These are phyloP conservation scores for Xenotilapia leptura DNA, from an alignment of 2,113 vertebrate species.

Conservation along the genomic window DNA sequence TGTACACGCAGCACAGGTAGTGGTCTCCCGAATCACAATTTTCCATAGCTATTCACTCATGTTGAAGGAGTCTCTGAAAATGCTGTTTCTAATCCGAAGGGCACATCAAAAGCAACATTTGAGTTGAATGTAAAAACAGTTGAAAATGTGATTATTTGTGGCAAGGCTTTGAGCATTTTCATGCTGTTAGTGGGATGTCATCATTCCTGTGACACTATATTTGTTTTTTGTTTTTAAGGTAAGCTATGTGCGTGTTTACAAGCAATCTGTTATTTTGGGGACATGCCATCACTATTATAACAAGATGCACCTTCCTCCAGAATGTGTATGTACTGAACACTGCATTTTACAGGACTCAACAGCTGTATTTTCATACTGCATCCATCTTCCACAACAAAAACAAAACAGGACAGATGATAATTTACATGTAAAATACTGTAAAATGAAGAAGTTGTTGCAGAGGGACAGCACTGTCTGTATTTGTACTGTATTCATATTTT, in stretches of 20 bases:
- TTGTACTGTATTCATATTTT: conserved; percentile 31
- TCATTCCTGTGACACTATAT: conserved; percentile 40
- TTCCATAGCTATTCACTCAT: conserved; percentile 37
- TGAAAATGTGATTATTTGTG: conserved; percentile 41
- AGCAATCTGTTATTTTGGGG: conserved; percentile 38
- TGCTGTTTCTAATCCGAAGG: conserved; percentile 1
- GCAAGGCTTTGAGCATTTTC: conserved; percentile 29
- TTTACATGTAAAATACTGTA: conserved; percentile 47
- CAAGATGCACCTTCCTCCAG: conserved; percentile 16
- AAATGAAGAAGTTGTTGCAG: conserved; percentile 6
- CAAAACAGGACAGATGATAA: background rate
- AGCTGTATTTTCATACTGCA: conserved; percentile 19
- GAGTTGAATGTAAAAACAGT: conserved; percentile 62
- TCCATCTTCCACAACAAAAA: background rate
- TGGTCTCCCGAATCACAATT: background rate
- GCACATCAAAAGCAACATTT: conserved; percentile 30
- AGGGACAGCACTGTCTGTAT: conserved; percentile 43
- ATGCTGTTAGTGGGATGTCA: conserved; percentile 28
- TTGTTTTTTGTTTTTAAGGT: background rate
- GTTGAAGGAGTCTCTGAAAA: conserved; percentile 37
- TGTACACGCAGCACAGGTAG: background rate
- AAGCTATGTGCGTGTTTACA: conserved; percentile 53
- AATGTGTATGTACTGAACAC: conserved; percentile 23
- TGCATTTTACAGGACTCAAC: background rate
- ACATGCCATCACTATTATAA: conserved; percentile 15